Evolutionary conservation across 2,797 vertebrate genomes (phyloP).

Genomic region (Coreius guichenoti): DNA sequence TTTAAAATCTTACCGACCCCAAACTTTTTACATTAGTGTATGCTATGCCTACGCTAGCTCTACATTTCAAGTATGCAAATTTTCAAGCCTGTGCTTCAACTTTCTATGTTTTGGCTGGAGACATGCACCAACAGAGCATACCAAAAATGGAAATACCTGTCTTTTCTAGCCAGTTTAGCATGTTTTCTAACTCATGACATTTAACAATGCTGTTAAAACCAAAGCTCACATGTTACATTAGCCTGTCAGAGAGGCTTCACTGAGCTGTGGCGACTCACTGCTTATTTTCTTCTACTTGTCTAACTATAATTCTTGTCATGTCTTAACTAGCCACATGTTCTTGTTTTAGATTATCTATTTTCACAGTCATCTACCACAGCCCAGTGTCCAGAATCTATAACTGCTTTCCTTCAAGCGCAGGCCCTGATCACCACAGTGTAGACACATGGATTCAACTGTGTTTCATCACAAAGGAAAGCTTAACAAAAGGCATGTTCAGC

Average conservation of each 20-base stretch:
- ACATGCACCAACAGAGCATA: conserved; percentile 5
- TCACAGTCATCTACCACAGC: conserved; percentile 14
- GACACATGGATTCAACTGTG: background rate
- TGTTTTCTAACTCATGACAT: conserved; percentile 14
- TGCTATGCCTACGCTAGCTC: background rate
- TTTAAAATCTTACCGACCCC: background rate
- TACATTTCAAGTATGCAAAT: background rate
- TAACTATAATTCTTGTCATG: background rate
- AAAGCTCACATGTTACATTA: conserved; percentile 9
- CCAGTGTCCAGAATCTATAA: conserved; percentile 23
- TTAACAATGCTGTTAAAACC: conserved; percentile 2
- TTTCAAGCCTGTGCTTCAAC: conserved; percentile 1
- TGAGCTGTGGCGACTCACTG: background rate
- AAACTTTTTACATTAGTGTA: background rate
- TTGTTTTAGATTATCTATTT: background rate
- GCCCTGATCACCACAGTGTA: background rate
- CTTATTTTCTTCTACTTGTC: background rate
- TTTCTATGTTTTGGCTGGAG: conserved; percentile 18
- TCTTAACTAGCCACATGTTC: background rate
- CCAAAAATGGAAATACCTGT: conserved; percentile 18
- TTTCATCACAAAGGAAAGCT: conserved; percentile 20
- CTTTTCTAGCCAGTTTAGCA: conserved; percentile 12
- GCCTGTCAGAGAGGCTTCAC: background rate
- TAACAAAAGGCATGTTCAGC: conserved; percentile 26
- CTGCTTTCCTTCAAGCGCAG: conserved; percentile 14